Conservation (phyloP, 2,888 invertebrate species). For the Xanthia icteritia region DNA sequence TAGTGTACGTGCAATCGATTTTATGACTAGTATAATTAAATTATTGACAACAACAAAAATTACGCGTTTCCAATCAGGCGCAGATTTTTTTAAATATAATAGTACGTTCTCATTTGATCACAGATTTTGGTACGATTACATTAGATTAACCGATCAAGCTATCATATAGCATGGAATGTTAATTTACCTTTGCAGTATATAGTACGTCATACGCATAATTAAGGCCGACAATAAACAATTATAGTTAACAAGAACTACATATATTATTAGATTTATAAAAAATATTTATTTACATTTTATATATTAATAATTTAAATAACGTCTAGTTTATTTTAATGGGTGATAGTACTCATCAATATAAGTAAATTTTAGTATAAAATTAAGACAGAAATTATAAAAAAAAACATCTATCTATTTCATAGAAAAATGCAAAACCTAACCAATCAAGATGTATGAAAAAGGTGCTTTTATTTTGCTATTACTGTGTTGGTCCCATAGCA, state of each 20-base stretch:
- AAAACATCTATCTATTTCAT: background rate
- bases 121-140: constrained; percentile 41
- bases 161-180: constrained; percentile 61
- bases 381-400: background rate
- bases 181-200: constrained; percentile 33
- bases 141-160: constrained; percentile 37
- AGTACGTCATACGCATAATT: constrained; percentile 49
- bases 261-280: background rate
- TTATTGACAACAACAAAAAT: background rate
- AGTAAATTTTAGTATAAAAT: background rate
- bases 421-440: background rate
- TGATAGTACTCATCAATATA: constrained; percentile 3
- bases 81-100: background rate
- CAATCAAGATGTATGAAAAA: background rate
- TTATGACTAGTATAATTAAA: background rate
- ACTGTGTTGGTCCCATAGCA: background rate
- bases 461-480: background rate
- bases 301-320: background rate
- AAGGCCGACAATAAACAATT: constrained; percentile 7
- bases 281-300: constrained; percentile 15
- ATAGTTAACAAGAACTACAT: constrained; percentile 10
- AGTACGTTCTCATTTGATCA: constrained; percentile 34
- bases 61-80: background rate
- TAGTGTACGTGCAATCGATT: background rate
- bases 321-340: background rate